Evolutionary conservation across 2,113 vertebrate genomes (phyloP).

Genomic region (Rynchops niger): DNA sequence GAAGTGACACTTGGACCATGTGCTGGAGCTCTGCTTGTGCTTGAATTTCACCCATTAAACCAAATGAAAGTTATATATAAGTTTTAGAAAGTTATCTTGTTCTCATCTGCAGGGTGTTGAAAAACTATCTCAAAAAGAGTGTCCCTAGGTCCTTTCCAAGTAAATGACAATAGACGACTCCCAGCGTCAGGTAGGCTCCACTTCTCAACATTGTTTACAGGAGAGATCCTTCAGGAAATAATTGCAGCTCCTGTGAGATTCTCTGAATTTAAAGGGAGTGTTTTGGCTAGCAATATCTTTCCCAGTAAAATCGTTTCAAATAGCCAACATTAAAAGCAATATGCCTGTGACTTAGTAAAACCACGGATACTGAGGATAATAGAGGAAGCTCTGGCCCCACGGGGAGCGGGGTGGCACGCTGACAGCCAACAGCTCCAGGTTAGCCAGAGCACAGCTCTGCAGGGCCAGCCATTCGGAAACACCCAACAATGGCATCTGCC

Average conservation of each 20-base stretch:
- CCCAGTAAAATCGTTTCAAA: background rate
- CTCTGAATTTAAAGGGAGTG: background rate
- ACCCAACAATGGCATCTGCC: background rate
- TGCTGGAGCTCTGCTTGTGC: constrained; percentile 30
- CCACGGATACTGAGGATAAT: background rate
- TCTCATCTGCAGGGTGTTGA: background rate
- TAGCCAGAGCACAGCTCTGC: background rate
- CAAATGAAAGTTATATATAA: background rate
- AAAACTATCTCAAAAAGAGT: background rate
- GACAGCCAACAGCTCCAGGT: background rate
- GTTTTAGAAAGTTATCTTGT: background rate
- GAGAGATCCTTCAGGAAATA: background rate
- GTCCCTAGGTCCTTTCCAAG: background rate
- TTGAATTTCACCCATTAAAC: constrained; percentile 5
- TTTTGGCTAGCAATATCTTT: background rate
- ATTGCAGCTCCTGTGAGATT: background rate
- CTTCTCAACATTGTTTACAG: background rate
- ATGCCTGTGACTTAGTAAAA: background rate
- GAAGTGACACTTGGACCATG: background rate
- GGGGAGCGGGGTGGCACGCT: fast-evolving
- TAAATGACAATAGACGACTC: background rate
- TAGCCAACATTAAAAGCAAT: background rate
- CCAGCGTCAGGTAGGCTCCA: background rate
- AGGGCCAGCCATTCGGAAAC: background rate
- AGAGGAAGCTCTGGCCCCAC: fast-evolving